phyloP scores from a whole-genome alignment of 2,113 vertebrate species.

The Oreochromis aureus region DNA sequence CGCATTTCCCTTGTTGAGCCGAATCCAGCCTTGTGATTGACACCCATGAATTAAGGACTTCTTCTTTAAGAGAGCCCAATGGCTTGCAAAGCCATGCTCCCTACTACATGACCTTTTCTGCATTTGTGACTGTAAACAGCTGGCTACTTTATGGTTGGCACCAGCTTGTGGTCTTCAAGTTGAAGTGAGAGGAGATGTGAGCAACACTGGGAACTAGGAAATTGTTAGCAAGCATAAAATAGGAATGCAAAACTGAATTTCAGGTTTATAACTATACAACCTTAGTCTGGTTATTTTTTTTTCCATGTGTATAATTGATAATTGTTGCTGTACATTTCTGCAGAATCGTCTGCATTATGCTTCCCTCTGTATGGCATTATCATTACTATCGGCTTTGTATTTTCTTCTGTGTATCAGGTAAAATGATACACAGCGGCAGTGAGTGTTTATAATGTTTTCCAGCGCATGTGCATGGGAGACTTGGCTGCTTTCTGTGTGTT shows the following conservation, averaged over 20 bases:
- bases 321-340: background rate
- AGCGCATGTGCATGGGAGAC: background rate
- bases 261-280: background rate
- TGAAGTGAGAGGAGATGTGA: background rate
- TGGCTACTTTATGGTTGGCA: background rate
- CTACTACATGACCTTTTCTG: background rate
- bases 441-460: background rate
- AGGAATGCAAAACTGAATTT: background rate
- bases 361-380: background rate
- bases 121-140: background rate
- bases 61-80: background rate
- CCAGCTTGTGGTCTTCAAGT: background rate
- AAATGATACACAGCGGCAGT: background rate
- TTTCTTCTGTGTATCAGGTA: background rate
- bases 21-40: background rate
- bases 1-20: fast-evolving
- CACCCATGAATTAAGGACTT: background rate
- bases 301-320: background rate
- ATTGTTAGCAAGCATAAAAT: background rate
- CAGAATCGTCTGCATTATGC: background rate
- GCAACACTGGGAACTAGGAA: background rate
- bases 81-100: background rate
- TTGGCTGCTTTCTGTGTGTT: background rate
- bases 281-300: background rate
- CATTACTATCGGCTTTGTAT: background rate